These are phyloP conservation scores for Harlomillsia oculata DNA, from an alignment of 1,140 invertebrate species.

Conservation along the genomic window DNA sequence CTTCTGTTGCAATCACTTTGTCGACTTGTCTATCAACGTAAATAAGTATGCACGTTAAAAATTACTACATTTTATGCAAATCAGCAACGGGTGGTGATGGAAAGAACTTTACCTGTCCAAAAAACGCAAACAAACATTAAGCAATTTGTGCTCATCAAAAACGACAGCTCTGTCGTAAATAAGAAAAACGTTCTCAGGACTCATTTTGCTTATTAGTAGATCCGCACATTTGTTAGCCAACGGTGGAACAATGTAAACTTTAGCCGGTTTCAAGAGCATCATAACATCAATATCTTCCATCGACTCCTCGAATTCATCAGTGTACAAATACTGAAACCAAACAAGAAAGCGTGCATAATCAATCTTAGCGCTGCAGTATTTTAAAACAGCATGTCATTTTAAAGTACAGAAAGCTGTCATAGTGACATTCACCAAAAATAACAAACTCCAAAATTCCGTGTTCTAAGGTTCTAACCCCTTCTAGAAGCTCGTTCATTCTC, in stretches of 20 bases:
- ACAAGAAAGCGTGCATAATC: too few relatives aligned
- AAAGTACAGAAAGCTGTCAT: too few relatives aligned
- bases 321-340: constrained; percentile 34
- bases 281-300: constrained; percentile 34
- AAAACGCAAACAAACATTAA: constrained; percentile 27
- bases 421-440: too few relatives aligned
- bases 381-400: too few relatives aligned
- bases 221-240: constrained; percentile 78
- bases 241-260: constrained; percentile 87
- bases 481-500: too few relatives aligned
- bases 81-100: not conserved
- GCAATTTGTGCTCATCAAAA: constrained; percentile 79
- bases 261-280: constrained; percentile 51
- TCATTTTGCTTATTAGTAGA: constrained; percentile 81
- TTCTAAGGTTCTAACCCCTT: too few relatives aligned
- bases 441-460: too few relatives aligned
- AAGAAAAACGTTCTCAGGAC: constrained; percentile 82
- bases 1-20: constrained; percentile 58
- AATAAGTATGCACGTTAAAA: not conserved
- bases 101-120: constrained; percentile 22
- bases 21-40: constrained; percentile 28
- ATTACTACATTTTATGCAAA: not conserved
- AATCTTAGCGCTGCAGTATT: too few relatives aligned
- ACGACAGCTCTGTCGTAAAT: constrained; percentile 77
- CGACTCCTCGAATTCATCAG: constrained; percentile 31